Conservation (phyloP, 2,113 vertebrate genomes). For the Protobothrops mucrosquamatus region DNA sequence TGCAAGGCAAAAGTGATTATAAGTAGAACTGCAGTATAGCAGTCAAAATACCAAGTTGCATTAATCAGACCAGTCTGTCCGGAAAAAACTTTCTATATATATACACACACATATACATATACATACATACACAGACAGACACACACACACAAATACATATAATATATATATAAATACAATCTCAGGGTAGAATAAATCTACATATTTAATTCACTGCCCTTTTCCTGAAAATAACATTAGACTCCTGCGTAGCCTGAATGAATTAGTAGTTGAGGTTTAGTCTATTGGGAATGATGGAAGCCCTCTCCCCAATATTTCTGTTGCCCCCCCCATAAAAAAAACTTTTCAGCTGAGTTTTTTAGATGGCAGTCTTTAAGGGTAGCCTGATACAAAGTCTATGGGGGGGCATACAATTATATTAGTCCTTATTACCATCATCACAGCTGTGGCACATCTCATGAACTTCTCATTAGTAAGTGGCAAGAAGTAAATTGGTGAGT, state of each 20-base stretch:
- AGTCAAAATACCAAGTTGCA: too few relatives aligned
- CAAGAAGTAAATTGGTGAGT: conserved; percentile 30
- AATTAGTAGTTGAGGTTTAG: background rate
- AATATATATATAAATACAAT: background rate
- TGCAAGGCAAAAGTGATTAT: too few relatives aligned
- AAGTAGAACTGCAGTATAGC: too few relatives aligned
- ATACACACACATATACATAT: too few relatives aligned
- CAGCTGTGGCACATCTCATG: conserved; percentile 38
- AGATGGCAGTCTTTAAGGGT: conserved; percentile 24
- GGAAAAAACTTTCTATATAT: too few relatives aligned
- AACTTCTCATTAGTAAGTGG: conserved; percentile 51
- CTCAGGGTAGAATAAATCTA: background rate
- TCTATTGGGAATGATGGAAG: conserved; percentile 7
- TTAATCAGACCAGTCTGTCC: too few relatives aligned
- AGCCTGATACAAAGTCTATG: conserved; percentile 37
- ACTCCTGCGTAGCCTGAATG: background rate
- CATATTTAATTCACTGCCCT: conserved; percentile 6
- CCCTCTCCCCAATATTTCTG: background rate
- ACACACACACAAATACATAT: background rate
- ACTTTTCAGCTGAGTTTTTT: conserved; percentile 22
- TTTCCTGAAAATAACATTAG: background rate
- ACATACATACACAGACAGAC: too few relatives aligned
- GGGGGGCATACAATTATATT: conserved; percentile 37
- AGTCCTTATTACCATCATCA: conserved; percentile 41
- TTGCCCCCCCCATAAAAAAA: rapidly evolving